These are phyloP conservation scores for Mandrillus leucophaeus DNA, from an alignment of 2,113 vertebrate species.

Conservation along the genomic window DNA sequence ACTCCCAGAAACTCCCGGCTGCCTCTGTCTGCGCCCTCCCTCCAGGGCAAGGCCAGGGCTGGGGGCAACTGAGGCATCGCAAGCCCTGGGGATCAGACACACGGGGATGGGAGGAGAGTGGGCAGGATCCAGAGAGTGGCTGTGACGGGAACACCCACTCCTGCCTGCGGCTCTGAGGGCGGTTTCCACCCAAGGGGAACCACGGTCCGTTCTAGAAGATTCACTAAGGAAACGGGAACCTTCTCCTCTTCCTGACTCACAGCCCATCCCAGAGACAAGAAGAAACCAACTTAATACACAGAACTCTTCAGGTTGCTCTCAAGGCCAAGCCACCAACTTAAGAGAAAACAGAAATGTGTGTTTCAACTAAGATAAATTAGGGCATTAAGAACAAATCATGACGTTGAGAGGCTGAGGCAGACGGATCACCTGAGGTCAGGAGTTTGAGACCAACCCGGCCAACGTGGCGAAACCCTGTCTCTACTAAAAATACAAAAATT, in stretches of 20 bases:
- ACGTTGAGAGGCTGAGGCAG: neutral
- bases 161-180: fast-evolving
- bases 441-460: neutral
- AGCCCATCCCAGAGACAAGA: fast-evolving
- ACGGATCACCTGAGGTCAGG: neutral
- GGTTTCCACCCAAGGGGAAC: too few species aligned
- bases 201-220: neutral
- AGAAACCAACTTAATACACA: fast-evolving
- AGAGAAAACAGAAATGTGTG: neutral
- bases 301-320: fast-evolving
- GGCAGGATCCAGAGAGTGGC: neutral
- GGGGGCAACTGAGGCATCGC: too few species aligned
- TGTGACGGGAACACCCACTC: neutral
- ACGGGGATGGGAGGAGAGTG: fast-evolving
- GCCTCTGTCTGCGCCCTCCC: fast-evolving
- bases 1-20: neutral
- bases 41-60: fast-evolving
- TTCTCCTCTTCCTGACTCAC: fast-evolving
- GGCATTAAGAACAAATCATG: neutral
- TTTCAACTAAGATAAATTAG: neutral
- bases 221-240: neutral
- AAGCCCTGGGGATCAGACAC: neutral
- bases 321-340: fast-evolving
- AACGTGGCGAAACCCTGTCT: neutral
- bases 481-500: neutral